Percentiles rank a stretch among this genome's conserved stretches.
Conservation (phyloP, 2,888 invertebrate genomes). For the Amphipoea lucens region DNA sequence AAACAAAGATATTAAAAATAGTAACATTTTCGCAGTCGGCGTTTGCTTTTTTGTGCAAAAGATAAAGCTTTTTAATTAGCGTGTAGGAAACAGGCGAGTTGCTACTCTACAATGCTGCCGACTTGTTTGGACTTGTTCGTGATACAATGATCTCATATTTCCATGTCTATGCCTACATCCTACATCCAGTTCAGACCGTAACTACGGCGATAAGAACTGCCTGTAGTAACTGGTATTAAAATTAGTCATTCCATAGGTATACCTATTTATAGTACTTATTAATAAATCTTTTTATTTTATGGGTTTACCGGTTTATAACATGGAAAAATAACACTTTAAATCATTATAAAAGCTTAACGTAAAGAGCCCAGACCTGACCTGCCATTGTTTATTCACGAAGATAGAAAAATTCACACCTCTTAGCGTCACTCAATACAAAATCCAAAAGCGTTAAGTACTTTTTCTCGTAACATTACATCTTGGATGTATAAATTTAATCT, state of each 20-base stretch:
- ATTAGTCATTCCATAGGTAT: slow-evolving; percentile 30
- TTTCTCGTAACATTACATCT: slow-evolving; percentile 24
- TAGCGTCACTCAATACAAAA: slow-evolving; percentile 14
- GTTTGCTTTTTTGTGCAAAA: slow-evolving; percentile 53
- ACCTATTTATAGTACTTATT: not conserved
- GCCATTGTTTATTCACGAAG: slow-evolving; percentile 30
- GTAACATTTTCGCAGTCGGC: slow-evolving; percentile 22
- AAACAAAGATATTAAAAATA: slow-evolving; percentile 31
- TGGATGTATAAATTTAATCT: slow-evolving; percentile 21
- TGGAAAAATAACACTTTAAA: slow-evolving; percentile 11
- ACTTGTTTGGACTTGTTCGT: slow-evolving; percentile 54
- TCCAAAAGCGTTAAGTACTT: slow-evolving; percentile 41
- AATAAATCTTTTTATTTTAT: slow-evolving; percentile 2
- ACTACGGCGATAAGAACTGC: slow-evolving; percentile 31
- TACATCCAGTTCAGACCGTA: slow-evolving; percentile 30
- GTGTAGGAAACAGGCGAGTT: slow-evolving; percentile 66
- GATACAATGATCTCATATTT: slow-evolving; percentile 60
- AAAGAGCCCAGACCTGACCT: slow-evolving; percentile 7
- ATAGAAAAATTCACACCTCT: slow-evolving; percentile 30
- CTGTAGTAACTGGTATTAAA: slow-evolving; percentile 8
- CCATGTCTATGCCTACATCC: slow-evolving; percentile 29
- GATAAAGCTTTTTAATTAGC: slow-evolving; percentile 73
- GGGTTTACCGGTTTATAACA: slow-evolving; percentile 5
- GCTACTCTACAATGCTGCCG: slow-evolving; percentile 57
- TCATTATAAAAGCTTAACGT: not conserved